Conservation (phyloP, 2,113 vertebrate genomes). For the Mustelus asterias region DNA sequence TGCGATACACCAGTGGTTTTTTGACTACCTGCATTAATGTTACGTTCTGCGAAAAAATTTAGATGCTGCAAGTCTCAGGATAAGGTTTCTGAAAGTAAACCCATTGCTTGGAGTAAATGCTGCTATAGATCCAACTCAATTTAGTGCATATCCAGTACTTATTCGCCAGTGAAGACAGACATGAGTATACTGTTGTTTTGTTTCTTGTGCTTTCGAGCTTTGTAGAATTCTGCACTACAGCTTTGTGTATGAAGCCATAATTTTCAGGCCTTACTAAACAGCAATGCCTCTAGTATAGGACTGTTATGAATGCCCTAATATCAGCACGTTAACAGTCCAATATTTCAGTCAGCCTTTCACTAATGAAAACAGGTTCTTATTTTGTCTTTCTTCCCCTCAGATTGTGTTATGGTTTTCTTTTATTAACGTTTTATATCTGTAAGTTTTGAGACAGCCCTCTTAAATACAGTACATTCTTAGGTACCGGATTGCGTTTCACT, state of each 20-base stretch:
- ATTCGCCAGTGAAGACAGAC: not conserved
- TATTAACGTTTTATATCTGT: not conserved
- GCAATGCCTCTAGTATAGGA: not conserved
- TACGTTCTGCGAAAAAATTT: not conserved
- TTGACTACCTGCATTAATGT: not conserved
- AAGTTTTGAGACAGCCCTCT: not conserved
- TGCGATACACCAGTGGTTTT: not conserved
- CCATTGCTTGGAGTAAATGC: not conserved
- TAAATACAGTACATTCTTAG: not conserved
- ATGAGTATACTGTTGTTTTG: not conserved
- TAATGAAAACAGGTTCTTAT: not conserved
- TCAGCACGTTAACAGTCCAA: not conserved
- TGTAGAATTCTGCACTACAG: not conserved
- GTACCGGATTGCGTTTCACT: not conserved
- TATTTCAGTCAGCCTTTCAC: not conserved
- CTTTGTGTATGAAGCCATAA: not conserved
- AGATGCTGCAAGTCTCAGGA: not conserved
- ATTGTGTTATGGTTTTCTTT: not conserved
- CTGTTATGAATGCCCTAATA: not conserved
- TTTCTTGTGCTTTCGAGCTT: not conserved
- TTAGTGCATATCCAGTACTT: not conserved
- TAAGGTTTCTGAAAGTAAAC: conserved; percentile 1
- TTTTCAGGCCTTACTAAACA: not conserved
- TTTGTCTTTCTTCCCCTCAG: not conserved
- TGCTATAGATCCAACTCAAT: not conserved